These are phyloP conservation scores for Oryzias melastigma DNA, from an alignment of 2,113 vertebrate species.

Conservation along the genomic window DNA sequence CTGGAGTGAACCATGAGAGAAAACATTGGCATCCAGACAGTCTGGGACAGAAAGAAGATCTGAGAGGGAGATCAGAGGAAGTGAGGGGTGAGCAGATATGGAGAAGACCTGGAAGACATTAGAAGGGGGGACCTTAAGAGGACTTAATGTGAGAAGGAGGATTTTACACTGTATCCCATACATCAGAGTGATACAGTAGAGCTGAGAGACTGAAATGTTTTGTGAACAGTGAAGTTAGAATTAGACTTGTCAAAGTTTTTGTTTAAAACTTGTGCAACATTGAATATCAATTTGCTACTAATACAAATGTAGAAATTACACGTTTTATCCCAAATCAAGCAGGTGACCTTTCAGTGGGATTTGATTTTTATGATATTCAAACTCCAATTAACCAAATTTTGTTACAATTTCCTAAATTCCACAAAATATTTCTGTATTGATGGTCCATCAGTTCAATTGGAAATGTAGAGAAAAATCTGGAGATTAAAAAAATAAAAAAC, in stretches of 20 bases:
- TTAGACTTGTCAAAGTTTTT: background rate
- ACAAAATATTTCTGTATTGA: too few species aligned
- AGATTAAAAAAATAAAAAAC: too few species aligned
- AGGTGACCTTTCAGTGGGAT: too few species aligned
- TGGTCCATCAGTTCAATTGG: too few species aligned
- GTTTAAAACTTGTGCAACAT: background rate
- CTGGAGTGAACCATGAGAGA: slow-evolving; percentile 1
- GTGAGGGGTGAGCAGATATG: background rate
- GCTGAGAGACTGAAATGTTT: background rate
- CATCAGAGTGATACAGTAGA: background rate
- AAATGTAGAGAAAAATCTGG: too few species aligned
- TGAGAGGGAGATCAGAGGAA: slow-evolving; percentile 2
- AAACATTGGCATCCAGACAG: slow-evolving; percentile 1
- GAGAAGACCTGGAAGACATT: background rate
- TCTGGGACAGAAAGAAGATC: slow-evolving; percentile 9
- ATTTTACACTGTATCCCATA: slow-evolving; percentile 1
- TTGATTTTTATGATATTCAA: too few species aligned
- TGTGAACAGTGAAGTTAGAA: slow-evolving; percentile 1
- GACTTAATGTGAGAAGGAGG: background rate
- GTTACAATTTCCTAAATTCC: too few species aligned
- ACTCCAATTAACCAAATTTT: too few species aligned
- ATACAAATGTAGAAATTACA: too few species aligned
- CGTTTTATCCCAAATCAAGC: too few species aligned
- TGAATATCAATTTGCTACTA: too few species aligned
- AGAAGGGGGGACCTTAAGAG: background rate